Base-by-base conservation (phyloP, 2,113 vertebrate species). In the Platysteira castanea region DNA sequence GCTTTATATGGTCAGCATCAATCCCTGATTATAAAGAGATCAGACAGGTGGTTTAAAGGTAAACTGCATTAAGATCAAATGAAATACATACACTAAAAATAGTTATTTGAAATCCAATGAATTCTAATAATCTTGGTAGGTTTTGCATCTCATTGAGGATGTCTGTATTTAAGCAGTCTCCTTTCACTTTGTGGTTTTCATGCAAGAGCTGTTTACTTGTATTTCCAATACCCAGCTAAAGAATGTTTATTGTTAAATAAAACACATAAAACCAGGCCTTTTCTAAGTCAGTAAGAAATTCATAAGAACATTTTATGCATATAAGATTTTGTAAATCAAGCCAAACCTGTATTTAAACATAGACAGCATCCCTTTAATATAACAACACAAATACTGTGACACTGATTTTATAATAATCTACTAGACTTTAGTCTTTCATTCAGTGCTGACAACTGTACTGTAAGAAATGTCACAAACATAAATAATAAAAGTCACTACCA, bases 401-500 rank as follows among this genome's bases (percentile, higher is more conserved):
- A 86, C 91, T 82, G 91, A 94, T 94, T 94, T 91, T 91, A 94
- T 85, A 96, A 95, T 77, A 54, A 91, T 68, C 94, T 74, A 50
- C 81, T 19, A 81, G 84, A 88, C 94, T 91, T 87, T 3, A 91
- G 93, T 23, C 90, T 89, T 77, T 76, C 95, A 64, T 75, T 91
- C 84, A 67, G 60, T 88, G 82, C 92, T 93, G 93, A 96, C 86
- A 95, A 83, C 90, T 84, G 67, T 50, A 89, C 95, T 63, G 63
- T 65, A 90, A 94, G 76, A 96, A 97, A 96, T 95, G 96, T 81
- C 89, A 97, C 84, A 95, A 94, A 93, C 95, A 95, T 50, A 97
- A 96, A 96, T 90, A 96, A 97, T 90, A 96, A 90, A 96, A 97
- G 96, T 97, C 95, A 82, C 96, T 97, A 96, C 96, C 97, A 96